Evolutionary conservation across 2,113 vertebrate species (phyloP), one percentile per base, ranked within the genome.

Genomic region (Trematocara nigrifrons): DNA sequence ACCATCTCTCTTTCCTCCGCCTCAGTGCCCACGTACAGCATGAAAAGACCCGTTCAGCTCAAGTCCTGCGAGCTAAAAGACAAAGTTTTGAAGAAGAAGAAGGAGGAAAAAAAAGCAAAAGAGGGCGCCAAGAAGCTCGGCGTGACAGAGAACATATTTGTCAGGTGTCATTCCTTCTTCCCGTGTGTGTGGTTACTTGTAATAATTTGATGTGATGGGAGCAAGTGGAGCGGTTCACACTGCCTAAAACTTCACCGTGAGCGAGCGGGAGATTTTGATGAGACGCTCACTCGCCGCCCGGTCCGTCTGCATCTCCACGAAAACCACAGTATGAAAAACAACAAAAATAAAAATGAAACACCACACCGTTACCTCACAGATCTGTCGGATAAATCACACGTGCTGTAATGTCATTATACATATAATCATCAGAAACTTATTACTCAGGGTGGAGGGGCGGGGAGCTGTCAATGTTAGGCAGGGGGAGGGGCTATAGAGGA

Each of bases 401-500:
- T 93, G 94, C 91, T 93, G 94, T 79, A 82, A 89, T 84, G 64
- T 89, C 79, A 89, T 89, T 79, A 83, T 86, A 92, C 87, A 84
- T 87, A 88, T 89, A 94, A 86, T 84, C 54, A 85, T 93, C 85
- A 49, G 83, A 92, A 92, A 92, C 79, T 38, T 64, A 47, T 93
- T 82, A 89, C 71, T 89, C 13, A 80, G 54, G 54, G 49, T 53
- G 74, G 13, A 49, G 38, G 84, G 13, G 79, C 74, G 81, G 81
- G 82, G 81, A 86, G 91, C 86, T 38, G 26, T 83, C 38, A 3
- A 87, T 86, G 35, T 82, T 13, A 12, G 49, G 40, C 6, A 7
- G 85, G 61, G 15, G 56, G n/a, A 33, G 81, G 56, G 26, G 3
- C 38, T 82, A 66, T 12, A 20, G 11, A 10, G 80, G 76, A 54